Evolutionary conservation across 2,888 invertebrate species (phyloP).

Genomic region (Amorpha juglandis): DNA sequence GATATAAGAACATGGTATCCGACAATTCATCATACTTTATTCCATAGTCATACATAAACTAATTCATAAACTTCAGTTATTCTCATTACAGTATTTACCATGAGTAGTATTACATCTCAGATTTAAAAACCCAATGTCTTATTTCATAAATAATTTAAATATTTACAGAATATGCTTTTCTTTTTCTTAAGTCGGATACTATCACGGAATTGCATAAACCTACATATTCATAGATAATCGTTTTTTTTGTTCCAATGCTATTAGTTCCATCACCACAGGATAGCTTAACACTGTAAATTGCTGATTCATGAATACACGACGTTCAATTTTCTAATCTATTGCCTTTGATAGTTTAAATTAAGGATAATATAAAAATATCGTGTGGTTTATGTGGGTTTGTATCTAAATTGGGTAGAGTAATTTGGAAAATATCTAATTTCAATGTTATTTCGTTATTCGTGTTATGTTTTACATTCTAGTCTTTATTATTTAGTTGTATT

Average conservation of each 20-base stretch:
- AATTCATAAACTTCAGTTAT: too few relatives aligned
- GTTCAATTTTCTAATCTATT: constrained; percentile 68
- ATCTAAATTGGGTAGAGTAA: constrained; percentile 34
- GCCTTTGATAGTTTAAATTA: constrained; percentile 71
- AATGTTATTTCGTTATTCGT: not conserved
- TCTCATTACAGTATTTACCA: too few relatives aligned
- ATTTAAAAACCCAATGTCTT: too few relatives aligned
- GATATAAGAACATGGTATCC: constrained; percentile 8
- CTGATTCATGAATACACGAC: constrained; percentile 48
- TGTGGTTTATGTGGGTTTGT: not conserved
- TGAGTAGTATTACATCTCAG: too few relatives aligned
- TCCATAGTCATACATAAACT: not conserved
- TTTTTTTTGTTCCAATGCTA: constrained; percentile 35
- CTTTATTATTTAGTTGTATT: too few relatives aligned
- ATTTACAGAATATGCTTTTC: not conserved
- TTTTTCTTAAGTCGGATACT: constrained; percentile 5
- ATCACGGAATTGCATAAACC: constrained; percentile 66
- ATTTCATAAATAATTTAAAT: not conserved
- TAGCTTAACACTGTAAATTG: constrained; percentile 59
- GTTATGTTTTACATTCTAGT: too few relatives aligned
- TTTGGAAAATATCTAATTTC: not conserved
- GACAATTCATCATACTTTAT: not conserved
- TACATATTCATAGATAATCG: constrained; percentile 40
- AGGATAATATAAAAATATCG: constrained; percentile 53
- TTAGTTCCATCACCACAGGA: constrained; percentile 23